Base-by-base conservation (phyloP, 2,888 invertebrate genomes). In the Trichacis sp. region DNA sequence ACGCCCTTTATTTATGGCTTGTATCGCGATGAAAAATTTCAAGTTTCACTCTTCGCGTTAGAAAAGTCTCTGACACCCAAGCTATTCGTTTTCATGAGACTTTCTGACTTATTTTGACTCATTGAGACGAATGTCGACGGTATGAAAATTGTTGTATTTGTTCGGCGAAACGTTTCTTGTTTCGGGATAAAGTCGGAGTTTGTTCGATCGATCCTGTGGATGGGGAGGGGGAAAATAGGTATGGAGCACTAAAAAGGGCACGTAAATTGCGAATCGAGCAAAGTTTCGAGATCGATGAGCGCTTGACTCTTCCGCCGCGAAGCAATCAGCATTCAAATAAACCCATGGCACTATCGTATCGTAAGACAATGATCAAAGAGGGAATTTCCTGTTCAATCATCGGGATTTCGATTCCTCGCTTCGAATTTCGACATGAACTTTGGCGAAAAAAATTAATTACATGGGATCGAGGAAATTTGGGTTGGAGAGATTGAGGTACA, bases 271-370 rank as follows among this genome's bases (percentile, higher is more conserved):
- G 15, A 47, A 29, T 29, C 12, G 29, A 24, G 15, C 12, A 12
- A 47, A 24, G 46, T 47, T 47, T 47, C 29, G n/a, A 12, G 29
- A 33, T 47, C 46, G 11, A 29, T 24, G 46, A 18, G 36, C 42
- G 15, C 17, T 42, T 17, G 29, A 12, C n/a, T 30, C 58, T 36
- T 14, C 17, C 18, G 38, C 42, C 38, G 43, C 18, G 46, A 29
- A 51, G 52, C 59, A 59, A 59, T 59, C 52, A 48, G 43, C 38
- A 33, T 42, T 52, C 52, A 11, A 52, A 59, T 53, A 47, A 58
- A 43, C 46, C 38, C 45, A 46, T 59, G 43, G n/a, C 47, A 49
- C 53, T 46, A 48, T 18, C 49, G 60, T 45, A 43, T n/a, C 11
- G 14, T 33, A 24, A 57, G 49, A 36, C 50, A 51, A 55, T 55